Conservation (phyloP, 2,888 invertebrate genomes). For the Linnaemya vulpina region DNA sequence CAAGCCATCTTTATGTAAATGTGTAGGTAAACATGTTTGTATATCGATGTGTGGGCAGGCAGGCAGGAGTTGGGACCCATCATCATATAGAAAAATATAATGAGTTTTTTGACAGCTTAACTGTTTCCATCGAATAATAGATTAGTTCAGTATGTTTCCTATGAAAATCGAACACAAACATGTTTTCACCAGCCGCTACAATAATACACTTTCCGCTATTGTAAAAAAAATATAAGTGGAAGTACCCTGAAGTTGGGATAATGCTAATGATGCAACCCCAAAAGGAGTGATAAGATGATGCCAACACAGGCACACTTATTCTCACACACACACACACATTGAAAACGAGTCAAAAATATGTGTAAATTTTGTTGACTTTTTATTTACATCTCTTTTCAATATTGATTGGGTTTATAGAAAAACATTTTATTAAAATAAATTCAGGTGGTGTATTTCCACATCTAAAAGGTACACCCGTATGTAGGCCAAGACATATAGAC, state of each 20-base stretch:
- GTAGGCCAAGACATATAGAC: not conserved
- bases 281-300: constrained; percentile 42
- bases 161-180: not conserved
- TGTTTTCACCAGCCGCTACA: not conserved
- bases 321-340: not conserved
- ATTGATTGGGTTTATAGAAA: constrained; percentile 70
- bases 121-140: not conserved
- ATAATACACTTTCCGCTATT: not conserved
- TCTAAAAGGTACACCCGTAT: not conserved
- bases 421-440: constrained; percentile 70
- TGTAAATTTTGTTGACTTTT: not conserved
- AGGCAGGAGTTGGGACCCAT: not conserved
- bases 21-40: no score
- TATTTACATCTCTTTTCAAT: constrained; percentile 57
- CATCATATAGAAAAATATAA: not conserved
- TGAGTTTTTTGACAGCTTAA: not conserved
- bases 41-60: no score
- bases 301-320: not conserved
- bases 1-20: no score
- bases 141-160: not conserved
- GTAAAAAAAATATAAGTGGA: not conserved
- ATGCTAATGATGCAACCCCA: constrained; percentile 51
- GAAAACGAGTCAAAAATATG: not conserved
- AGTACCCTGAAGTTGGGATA: not conserved
- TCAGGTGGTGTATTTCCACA: constrained; percentile 46